Percentiles rank a stretch among this genome's conserved stretches.
These are phyloP conservation scores for Apodemia duryi DNA, from an alignment of 2,888 invertebrate genomes.

Conservation along the genomic window DNA sequence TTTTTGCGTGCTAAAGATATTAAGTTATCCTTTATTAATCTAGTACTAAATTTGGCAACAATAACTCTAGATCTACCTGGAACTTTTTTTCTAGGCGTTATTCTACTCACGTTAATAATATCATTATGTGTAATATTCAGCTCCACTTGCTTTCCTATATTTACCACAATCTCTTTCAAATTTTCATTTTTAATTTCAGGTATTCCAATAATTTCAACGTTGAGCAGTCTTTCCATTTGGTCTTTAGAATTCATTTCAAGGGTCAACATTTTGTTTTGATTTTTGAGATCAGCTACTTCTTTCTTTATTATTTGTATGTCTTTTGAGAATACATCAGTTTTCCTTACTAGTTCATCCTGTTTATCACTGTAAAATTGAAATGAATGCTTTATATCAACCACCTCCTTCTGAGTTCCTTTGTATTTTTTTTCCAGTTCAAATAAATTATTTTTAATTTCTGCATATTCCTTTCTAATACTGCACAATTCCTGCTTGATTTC, in stretches of 20 bases:
- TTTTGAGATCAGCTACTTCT: not conserved
- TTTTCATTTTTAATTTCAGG: slow-evolving; percentile 2
- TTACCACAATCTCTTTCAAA: not conserved
- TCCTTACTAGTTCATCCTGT: not conserved
- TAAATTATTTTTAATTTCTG: not conserved
- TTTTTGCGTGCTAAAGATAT: not conserved
- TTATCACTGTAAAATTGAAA: not conserved
- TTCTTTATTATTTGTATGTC: not conserved
- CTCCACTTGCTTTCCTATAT: slow-evolving; percentile 2
- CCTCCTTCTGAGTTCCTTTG: not conserved
- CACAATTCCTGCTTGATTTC: not conserved
- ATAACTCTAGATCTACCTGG: not conserved
- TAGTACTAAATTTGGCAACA: not conserved
- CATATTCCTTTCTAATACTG: not conserved
- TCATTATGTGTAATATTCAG: not conserved
- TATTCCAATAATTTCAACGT: not conserved
- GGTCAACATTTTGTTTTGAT: not conserved
- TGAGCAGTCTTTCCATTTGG: not conserved
- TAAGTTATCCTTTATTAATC: not conserved
- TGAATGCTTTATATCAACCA: too few species aligned
- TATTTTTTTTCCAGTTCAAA: not conserved
- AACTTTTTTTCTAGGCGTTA: not conserved
- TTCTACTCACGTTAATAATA: not conserved
- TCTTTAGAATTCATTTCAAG: not conserved
- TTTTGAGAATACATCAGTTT: not conserved